Percentiles rank a stretch among this genome's conserved stretches.
Evolutionary conservation across 2,888 invertebrate genomes (phyloP).

Genomic region (Rhaphigaster nebulosa): DNA sequence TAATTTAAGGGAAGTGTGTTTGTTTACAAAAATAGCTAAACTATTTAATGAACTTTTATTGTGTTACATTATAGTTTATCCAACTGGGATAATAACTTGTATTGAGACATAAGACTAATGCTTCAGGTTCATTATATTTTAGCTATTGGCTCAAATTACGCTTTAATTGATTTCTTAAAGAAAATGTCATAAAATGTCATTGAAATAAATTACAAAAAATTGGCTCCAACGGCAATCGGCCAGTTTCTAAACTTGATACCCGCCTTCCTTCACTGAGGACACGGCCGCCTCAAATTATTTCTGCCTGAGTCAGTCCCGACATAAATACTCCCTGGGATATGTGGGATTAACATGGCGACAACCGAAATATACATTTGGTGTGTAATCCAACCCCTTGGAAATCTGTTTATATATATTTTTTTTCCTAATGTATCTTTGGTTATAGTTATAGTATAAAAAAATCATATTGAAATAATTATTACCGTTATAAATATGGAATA

Average conservation of each 20-base stretch:
- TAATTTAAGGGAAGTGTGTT: too few relatives aligned
- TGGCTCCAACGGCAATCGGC: background rate
- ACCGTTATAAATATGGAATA: too few relatives aligned
- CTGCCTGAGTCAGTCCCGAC: constrained; percentile 39
- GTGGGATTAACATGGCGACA: constrained; percentile 48
- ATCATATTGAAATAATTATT: too few relatives aligned
- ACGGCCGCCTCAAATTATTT: constrained; percentile 17
- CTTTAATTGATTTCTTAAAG: background rate
- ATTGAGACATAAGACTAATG: too few relatives aligned
- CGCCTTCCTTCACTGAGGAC: constrained; percentile 6
- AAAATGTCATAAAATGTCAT: background rate
- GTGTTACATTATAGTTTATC: too few relatives aligned
- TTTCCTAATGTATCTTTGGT: background rate
- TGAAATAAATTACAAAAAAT: constrained; percentile 14
- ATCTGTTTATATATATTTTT: constrained; percentile 1
- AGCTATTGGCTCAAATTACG: too few relatives aligned
- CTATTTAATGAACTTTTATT: too few relatives aligned
- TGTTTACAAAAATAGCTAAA: too few relatives aligned
- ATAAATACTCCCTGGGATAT: constrained; percentile 17
- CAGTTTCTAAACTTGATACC: constrained; percentile 30
- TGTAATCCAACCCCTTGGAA: constrained; percentile 14
- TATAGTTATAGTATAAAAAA: too few relatives aligned
- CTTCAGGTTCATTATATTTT: too few relatives aligned
- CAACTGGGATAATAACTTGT: too few relatives aligned
- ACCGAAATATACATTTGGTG: constrained; percentile 7